Conservation (phyloP, 2,797 vertebrate species). For the Siniperca undulata region DNA sequence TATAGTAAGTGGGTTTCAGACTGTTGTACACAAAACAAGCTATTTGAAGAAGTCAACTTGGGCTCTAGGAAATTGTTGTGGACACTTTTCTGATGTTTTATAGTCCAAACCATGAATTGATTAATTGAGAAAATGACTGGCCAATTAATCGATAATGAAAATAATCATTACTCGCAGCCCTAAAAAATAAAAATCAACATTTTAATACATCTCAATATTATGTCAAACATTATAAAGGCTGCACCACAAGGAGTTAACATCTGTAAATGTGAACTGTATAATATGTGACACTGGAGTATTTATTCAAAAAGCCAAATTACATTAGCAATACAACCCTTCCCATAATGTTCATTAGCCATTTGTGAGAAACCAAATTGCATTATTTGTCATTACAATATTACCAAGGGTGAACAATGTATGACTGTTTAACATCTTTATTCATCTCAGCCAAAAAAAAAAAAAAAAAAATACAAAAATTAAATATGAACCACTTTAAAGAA, state of each 20-base stretch:
- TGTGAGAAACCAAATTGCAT: neutral
- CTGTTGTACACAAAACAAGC: too few species aligned
- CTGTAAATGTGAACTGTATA: neutral
- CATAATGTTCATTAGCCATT: neutral
- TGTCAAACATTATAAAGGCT: neutral
- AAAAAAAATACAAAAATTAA: constrained; percentile 76
- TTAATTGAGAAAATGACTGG: neutral
- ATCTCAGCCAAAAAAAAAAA: constrained; percentile 59
- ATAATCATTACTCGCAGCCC: neutral
- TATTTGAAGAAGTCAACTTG: neutral
- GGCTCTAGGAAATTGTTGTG: neutral
- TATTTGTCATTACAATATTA: constrained; percentile 1
- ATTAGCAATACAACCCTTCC: neutral
- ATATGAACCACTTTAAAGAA: constrained; percentile 64
- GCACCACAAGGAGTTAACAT: neutral
- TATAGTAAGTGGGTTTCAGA: too few species aligned
- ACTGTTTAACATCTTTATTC: constrained; percentile 80
- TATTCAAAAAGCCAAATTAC: constrained; percentile 2
- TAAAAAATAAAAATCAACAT: neutral
- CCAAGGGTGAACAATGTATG: constrained; percentile 8
- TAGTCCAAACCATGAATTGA: neutral
- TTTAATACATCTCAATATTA: neutral
- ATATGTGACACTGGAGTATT: fast-evolving
- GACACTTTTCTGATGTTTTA: neutral
- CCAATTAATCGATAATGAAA: neutral